Conservation (phyloP, 2,888 invertebrate species). For the Dryococelus australis region DNA sequence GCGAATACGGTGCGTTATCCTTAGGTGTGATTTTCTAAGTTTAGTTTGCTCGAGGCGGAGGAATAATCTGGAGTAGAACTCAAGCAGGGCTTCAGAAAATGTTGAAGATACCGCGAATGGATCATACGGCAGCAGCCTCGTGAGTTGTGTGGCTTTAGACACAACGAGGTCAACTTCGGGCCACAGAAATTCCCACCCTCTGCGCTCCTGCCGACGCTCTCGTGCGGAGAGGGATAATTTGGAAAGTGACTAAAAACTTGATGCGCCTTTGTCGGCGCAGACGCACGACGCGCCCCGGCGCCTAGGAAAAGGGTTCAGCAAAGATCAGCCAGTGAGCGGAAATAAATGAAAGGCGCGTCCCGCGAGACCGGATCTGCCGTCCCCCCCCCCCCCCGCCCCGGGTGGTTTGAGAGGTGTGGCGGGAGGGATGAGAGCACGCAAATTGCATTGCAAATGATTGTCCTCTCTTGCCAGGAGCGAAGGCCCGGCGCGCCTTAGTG, state of each 20-base stretch:
- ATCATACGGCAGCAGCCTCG: background rate
- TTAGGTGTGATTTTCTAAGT: no score
- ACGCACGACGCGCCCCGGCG: background rate
- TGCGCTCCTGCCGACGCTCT: background rate
- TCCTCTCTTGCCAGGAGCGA: background rate
- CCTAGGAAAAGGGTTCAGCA: background rate
- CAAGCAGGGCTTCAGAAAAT: no score
- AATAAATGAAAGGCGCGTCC: slow-evolving; percentile 37
- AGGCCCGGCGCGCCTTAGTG: background rate
- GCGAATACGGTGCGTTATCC: no score
- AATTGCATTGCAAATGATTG: slow-evolving; percentile 38
- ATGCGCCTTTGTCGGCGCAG: slow-evolving; percentile 35
- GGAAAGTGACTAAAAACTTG: slow-evolving; percentile 28
- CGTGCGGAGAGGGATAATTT: slow-evolving; percentile 16
- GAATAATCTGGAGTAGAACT: no score
- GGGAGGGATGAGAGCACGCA: slow-evolving; percentile 11
- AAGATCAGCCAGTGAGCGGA: slow-evolving; percentile 26
- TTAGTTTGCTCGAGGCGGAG: no score
- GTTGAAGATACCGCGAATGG: no score
- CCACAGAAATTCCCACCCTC: background rate
- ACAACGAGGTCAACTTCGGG: background rate
- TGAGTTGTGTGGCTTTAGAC: background rate
- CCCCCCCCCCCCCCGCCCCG: background rate
- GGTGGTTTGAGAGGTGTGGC: background rate
- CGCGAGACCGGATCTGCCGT: background rate